These are phyloP conservation scores for Eurystomus glaucurus DNA, from an alignment of 2,797 vertebrate species.

Conservation along the genomic window DNA sequence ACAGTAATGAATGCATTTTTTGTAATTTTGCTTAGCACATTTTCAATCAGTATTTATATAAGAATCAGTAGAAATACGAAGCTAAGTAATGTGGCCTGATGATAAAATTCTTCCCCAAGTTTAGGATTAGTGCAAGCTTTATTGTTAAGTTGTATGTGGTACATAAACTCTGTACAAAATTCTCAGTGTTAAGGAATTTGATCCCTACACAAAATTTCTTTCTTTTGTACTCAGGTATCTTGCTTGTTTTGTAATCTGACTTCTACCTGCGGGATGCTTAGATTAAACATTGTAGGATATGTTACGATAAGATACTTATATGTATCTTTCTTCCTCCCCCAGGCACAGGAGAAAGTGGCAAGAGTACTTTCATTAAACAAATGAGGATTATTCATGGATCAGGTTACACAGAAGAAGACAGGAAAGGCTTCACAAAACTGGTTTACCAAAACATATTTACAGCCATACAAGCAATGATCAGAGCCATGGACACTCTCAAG, in stretches of 20 bases:
- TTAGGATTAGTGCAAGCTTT: neutral
- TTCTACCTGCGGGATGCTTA: neutral
- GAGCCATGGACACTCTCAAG: slow-evolving; percentile 85
- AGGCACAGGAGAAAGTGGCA: slow-evolving; percentile 94
- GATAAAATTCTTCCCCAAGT: neutral
- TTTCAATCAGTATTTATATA: neutral
- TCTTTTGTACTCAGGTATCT: neutral
- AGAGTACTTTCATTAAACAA: slow-evolving; percentile 95
- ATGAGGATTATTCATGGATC: slow-evolving; percentile 95
- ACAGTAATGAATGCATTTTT: neutral
- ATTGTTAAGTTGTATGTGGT: neutral
- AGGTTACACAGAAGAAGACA: slow-evolving; percentile 92
- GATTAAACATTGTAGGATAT: neutral
- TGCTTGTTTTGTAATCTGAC: neutral
- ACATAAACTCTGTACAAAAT: neutral
- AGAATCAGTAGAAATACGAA: neutral
- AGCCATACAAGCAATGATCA: slow-evolving; percentile 89
- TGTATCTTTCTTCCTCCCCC: neutral
- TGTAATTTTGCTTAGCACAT: neutral
- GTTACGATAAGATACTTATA: neutral
- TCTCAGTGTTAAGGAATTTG: neutral
- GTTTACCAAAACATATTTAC: slow-evolving; percentile 91
- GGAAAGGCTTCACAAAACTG: slow-evolving; percentile 89
- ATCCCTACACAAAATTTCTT: neutral
- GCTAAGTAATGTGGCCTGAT: neutral